These are phyloP conservation scores for Tragopan temminckii DNA, from an alignment of 2,797 vertebrate species.

Conservation along the genomic window DNA sequence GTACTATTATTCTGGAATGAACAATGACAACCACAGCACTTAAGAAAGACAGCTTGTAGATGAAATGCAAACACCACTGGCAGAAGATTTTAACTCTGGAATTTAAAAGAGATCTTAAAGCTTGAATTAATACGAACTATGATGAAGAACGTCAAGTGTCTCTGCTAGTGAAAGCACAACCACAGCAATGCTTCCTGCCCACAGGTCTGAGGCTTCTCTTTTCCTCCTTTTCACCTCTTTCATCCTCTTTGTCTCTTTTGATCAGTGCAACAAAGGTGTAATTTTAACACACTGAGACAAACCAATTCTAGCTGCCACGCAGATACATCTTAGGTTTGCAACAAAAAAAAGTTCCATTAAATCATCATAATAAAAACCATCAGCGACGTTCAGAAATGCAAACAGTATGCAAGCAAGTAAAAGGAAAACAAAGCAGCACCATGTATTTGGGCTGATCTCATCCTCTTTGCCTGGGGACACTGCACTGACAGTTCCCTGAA, in stretches of 20 bases:
- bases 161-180: background rate
- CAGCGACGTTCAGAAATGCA: background rate
- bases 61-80: background rate
- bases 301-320: accelerated
- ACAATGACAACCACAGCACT: background rate
- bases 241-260: background rate
- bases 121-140: background rate
- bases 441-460: background rate
- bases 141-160: background rate
- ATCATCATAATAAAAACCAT: background rate
- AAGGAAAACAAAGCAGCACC: background rate
- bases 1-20: background rate
- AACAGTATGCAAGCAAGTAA: background rate
- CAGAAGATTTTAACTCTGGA: background rate
- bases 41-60: background rate
- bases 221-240: background rate
- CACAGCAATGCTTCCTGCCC: background rate
- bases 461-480: background rate
- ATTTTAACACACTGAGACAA: background rate
- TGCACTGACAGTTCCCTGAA: background rate
- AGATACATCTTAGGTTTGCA: accelerated
- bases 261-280: background rate
- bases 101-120: background rate
- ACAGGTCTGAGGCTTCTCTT: background rate
- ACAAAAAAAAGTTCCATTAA: background rate